phyloP scores from a whole-genome alignment of 1,140 invertebrate genomes.

The Bombus fervidus region DNA sequence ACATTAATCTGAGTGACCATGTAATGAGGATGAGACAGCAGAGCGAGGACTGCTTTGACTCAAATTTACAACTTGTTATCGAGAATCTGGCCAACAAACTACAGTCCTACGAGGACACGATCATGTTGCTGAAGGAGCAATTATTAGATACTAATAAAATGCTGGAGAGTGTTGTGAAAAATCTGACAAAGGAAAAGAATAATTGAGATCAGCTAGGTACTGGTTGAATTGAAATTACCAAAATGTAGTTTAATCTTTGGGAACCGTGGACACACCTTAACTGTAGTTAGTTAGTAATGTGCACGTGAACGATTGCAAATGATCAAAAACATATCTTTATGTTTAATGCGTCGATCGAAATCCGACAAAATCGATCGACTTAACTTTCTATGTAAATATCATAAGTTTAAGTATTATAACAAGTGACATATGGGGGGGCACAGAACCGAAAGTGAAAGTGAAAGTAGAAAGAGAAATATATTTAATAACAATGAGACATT shows the following conservation, averaged over 20 bases:
- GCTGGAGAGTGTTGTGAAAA: slow-evolving; percentile 70
- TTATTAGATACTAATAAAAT: slow-evolving; percentile 75
- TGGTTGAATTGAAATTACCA: slow-evolving; percentile 4
- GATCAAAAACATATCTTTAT: neutral
- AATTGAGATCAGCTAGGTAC: slow-evolving; percentile 43
- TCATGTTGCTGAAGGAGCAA: slow-evolving; percentile 73
- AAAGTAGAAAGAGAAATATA: neutral
- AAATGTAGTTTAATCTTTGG: neutral
- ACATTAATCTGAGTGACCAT: slow-evolving; percentile 66
- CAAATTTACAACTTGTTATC: slow-evolving; percentile 57
- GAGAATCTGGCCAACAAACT: slow-evolving; percentile 71
- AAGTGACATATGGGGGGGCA: neutral
- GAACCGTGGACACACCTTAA: neutral
- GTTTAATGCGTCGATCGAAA: neutral
- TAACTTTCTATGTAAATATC: neutral
- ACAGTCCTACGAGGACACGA: slow-evolving; percentile 73
- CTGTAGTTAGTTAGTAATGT: slow-evolving; percentile 12
- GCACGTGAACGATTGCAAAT: neutral
- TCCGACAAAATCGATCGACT: neutral
- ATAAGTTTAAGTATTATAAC: neutral
- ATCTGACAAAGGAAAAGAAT: slow-evolving; percentile 52
- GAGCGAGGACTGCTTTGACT: slow-evolving; percentile 64
- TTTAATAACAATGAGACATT: neutral
- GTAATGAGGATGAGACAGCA: slow-evolving; percentile 70
- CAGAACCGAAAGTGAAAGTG: slow-evolving; percentile 26